These are phyloP conservation scores for Liodrosophila aerea DNA, from an alignment of 2,888 invertebrate genomes.

Conservation along the genomic window DNA sequence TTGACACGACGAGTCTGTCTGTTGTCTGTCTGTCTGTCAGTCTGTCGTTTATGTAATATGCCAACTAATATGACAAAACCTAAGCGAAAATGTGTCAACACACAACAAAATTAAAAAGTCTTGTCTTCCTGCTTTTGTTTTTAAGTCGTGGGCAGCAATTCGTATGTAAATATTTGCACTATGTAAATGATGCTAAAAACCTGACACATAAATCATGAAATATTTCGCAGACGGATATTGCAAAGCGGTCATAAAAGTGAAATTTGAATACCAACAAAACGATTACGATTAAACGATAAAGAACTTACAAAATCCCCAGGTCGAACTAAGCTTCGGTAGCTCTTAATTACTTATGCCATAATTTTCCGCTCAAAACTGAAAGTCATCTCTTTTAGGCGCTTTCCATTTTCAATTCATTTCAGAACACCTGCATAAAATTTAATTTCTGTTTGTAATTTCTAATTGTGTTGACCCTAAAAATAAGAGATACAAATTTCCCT, in stretches of 20 bases:
- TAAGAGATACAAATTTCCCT: slow-evolving; percentile 25
- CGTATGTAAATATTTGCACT: slow-evolving; percentile 43
- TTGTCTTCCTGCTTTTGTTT: slow-evolving; percentile 8
- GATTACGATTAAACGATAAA: slow-evolving; percentile 12
- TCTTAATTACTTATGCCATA: slow-evolving; percentile 15
- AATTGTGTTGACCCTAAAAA: slow-evolving; percentile 38
- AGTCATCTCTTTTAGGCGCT: slow-evolving; percentile 45
- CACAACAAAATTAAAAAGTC: slow-evolving; percentile 18
- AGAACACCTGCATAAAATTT: slow-evolving; percentile 21
- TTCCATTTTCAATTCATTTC: slow-evolving; percentile 50
- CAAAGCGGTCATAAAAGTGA: slow-evolving; percentile 34
- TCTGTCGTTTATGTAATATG: slow-evolving; percentile 39
- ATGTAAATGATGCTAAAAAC: slow-evolving; percentile 41
- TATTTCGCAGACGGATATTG: slow-evolving; percentile 29
- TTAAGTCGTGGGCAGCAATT: slow-evolving; percentile 32
- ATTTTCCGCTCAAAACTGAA: slow-evolving; percentile 37
- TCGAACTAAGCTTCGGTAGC: background rate
- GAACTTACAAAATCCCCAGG: background rate
- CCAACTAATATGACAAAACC: slow-evolving; percentile 1
- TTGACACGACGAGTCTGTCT: too few species aligned
- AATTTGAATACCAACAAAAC: slow-evolving; percentile 22
- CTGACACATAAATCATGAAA: slow-evolving; percentile 26
- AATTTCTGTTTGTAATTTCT: slow-evolving; percentile 40
- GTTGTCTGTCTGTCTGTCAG: too few species aligned
- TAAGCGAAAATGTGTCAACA: slow-evolving; percentile 33